These are phyloP conservation scores for Yasuhikotakia modesta DNA, from an alignment of 2,797 vertebrate genomes.

Conservation along the genomic window DNA sequence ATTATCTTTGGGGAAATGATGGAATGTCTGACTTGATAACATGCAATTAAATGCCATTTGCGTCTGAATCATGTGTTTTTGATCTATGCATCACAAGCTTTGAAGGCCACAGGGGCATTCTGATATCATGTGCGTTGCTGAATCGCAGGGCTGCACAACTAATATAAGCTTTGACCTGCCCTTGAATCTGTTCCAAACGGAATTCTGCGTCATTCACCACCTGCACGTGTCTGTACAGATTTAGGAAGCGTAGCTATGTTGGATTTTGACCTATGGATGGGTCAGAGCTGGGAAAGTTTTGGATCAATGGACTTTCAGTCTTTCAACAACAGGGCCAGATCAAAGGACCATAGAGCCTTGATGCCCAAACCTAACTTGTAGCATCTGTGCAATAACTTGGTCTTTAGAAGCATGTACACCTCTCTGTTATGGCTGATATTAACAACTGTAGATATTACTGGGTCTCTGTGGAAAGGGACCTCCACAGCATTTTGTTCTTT, in stretches of 20 bases:
- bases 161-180: conserved; percentile 21
- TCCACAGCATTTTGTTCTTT: too few species aligned
- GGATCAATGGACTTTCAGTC: background rate
- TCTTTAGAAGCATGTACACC: too few species aligned
- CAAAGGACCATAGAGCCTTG: too few species aligned
- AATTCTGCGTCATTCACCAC: conserved; percentile 8
- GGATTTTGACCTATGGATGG: background rate
- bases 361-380: too few species aligned
- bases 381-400: too few species aligned
- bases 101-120: background rate
- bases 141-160: background rate
- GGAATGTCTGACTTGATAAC: background rate
- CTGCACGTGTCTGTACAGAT: conserved; percentile 29
- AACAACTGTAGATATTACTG: too few species aligned
- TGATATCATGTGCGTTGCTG: background rate
- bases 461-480: too few species aligned
- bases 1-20: too few species aligned
- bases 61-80: background rate
- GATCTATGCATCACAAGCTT: background rate
- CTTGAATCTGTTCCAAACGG: conserved; percentile 23
- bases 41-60: background rate
- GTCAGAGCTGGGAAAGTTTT: conserved; percentile 5
- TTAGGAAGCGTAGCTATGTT: background rate
- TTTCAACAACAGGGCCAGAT: too few species aligned
- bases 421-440: too few species aligned